These are phyloP conservation scores for Drosophila obscura DNA, from an alignment of 1,140 invertebrate species.

Conservation along the genomic window DNA sequence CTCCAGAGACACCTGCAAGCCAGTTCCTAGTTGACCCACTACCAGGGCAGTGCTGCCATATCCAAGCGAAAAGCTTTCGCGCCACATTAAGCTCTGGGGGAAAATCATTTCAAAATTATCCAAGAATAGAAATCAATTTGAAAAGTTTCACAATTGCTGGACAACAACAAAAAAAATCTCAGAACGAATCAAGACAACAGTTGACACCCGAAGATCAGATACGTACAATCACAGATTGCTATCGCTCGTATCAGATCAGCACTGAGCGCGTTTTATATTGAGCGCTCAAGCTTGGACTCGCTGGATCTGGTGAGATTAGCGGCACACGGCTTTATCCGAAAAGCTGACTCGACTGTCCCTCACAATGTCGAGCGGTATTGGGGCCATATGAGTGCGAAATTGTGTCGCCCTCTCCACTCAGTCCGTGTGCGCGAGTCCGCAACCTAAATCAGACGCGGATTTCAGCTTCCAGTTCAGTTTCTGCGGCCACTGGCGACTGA, in stretches of 20 bases:
- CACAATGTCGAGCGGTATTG: slow-evolving; percentile 24
- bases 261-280: slow-evolving; percentile 21
- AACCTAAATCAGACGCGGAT: slow-evolving; percentile 64
- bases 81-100: too few species aligned
- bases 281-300: slow-evolving; percentile 33
- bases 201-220: neutral
- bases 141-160: neutral
- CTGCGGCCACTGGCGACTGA: slow-evolving; percentile 57
- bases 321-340: slow-evolving; percentile 25
- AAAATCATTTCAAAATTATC: slow-evolving; percentile 8
- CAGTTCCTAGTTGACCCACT: neutral
- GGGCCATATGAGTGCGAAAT: slow-evolving; percentile 35
- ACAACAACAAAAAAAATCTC: neutral
- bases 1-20: too few species aligned
- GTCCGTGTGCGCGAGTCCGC: slow-evolving; percentile 34
- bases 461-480: slow-evolving; percentile 55
- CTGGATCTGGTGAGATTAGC: slow-evolving; percentile 2
- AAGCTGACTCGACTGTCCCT: slow-evolving; percentile 25
- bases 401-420: slow-evolving; percentile 36
- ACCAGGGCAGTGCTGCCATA: neutral
- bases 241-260: slow-evolving; percentile 3
- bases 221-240: slow-evolving; percentile 3
- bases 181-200: neutral
- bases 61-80: slow-evolving; percentile 6
- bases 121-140: neutral